Percentiles rank a stretch among this genome's conserved stretches.
Conservation (phyloP, 2,888 invertebrate species). For the Lasiommata megera region DNA sequence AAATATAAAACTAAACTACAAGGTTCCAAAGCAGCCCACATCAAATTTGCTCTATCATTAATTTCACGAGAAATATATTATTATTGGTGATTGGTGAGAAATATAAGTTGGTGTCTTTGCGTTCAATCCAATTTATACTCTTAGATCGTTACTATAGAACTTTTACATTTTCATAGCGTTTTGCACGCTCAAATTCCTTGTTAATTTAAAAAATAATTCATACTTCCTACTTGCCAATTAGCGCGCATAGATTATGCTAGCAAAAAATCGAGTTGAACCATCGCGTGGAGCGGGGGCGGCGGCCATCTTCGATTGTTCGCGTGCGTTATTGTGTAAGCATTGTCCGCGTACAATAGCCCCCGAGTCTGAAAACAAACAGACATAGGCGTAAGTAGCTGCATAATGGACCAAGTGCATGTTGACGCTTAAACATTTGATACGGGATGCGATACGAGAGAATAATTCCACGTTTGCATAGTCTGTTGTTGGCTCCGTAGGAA, state of each 20-base stretch:
- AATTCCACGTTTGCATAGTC: background rate
- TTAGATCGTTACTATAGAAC: too few species aligned
- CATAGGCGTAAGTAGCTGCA: conserved; percentile 23
- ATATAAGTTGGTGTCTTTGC: too few species aligned
- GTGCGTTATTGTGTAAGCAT: conserved; percentile 33
- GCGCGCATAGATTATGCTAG: background rate
- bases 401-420: background rate
- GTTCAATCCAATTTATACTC: too few species aligned
- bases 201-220: background rate
- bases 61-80: too few species aligned
- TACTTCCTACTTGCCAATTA: conserved; percentile 7
- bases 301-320: conserved; percentile 26
- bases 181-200: background rate
- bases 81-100: too few species aligned
- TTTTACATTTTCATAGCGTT: background rate
- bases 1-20: too few species aligned
- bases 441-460: background rate
- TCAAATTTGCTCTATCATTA: too few species aligned
- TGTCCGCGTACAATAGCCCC: conserved; percentile 32
- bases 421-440: background rate
- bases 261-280: conserved; percentile 11
- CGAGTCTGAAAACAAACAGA: conserved; percentile 28
- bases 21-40: too few species aligned
- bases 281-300: conserved; percentile 13
- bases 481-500: background rate